Percentiles rank a stretch among this genome's conserved stretches.
These are phyloP conservation scores for Lucilia cuprina DNA, from an alignment of 1,140 invertebrate species.

Conservation along the genomic window DNA sequence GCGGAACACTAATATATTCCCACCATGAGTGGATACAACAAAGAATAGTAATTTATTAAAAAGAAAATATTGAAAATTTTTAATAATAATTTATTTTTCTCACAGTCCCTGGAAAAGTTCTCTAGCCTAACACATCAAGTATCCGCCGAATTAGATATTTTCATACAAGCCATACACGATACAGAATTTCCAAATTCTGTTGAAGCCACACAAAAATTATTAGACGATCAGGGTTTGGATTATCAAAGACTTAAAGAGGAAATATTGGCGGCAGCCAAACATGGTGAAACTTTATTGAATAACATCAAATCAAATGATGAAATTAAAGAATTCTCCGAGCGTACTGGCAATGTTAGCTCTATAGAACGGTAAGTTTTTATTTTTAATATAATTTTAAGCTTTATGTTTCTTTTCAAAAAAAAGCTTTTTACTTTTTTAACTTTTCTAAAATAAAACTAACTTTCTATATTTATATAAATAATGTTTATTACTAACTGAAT, in stretches of 20 bases:
- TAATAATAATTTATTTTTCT: slow-evolving; percentile 45
- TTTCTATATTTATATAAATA: background rate
- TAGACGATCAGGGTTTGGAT: slow-evolving; percentile 71
- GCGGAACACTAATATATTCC: slow-evolving; percentile 87
- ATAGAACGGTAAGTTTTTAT: slow-evolving; percentile 79
- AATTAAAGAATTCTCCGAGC: slow-evolving; percentile 67
- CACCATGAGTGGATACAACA: slow-evolving; percentile 97
- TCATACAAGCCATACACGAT: slow-evolving; percentile 82
- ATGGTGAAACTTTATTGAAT: slow-evolving; percentile 82
- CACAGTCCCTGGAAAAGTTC: slow-evolving; percentile 94
- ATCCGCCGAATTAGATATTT: slow-evolving; percentile 81
- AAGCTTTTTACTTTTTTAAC: background rate
- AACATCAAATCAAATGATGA: slow-evolving; percentile 70
- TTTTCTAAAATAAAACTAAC: background rate
- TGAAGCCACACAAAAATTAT: slow-evolving; percentile 72
- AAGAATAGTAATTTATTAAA: slow-evolving; percentile 77
- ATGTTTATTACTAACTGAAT: slow-evolving; percentile 1
- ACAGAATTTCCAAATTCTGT: slow-evolving; percentile 87
- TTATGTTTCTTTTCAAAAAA: background rate
- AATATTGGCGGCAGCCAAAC: slow-evolving; percentile 78
- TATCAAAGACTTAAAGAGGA: slow-evolving; percentile 75
- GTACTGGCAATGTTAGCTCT: slow-evolving; percentile 88
- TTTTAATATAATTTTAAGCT: slow-evolving; percentile 5
- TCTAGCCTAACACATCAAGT: slow-evolving; percentile 88
- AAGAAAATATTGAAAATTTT: background rate